Conservation (phyloP, 2,888 invertebrate species). For the Cosmorhoe ocellata region DNA sequence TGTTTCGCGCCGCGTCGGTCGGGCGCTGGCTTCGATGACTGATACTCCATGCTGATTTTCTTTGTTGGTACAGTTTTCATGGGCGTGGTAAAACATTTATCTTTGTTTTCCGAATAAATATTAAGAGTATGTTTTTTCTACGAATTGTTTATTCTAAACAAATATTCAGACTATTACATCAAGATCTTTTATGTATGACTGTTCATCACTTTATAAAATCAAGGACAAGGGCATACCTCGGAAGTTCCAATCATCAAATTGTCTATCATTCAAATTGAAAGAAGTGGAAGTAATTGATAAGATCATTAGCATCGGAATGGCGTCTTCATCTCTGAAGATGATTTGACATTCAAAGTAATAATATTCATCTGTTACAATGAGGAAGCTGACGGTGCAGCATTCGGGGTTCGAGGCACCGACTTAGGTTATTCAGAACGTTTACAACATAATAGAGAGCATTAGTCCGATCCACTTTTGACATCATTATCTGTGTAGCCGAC, state of each 20-base stretch:
- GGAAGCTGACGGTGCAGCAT: constrained; percentile 55
- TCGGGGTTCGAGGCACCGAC: constrained; percentile 38
- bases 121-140: constrained; percentile 3
- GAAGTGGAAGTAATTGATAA: constrained; percentile 52
- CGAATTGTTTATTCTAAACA: constrained; percentile 9
- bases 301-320: constrained; percentile 53
- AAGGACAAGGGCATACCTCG: no score
- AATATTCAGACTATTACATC: background rate
- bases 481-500: constrained; percentile 79
- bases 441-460: constrained; percentile 79
- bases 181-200: no score
- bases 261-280: constrained; percentile 41
- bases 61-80: constrained; percentile 64
- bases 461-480: constrained; percentile 82
- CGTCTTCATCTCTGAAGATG: constrained; percentile 39
- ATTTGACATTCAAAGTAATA: constrained; percentile 44
- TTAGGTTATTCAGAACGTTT: constrained; percentile 64
- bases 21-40: constrained; percentile 69
- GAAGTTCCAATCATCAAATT: constrained; percentile 10
- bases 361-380: constrained; percentile 37
- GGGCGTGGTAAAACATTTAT: constrained; percentile 40
- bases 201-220: no score
- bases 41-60: constrained; percentile 67
- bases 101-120: constrained; percentile 18
- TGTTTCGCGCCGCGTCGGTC: constrained; percentile 66